phyloP scores from a whole-genome alignment of 1,140 invertebrate species.

The Caenorhabditis remanei region DNA sequence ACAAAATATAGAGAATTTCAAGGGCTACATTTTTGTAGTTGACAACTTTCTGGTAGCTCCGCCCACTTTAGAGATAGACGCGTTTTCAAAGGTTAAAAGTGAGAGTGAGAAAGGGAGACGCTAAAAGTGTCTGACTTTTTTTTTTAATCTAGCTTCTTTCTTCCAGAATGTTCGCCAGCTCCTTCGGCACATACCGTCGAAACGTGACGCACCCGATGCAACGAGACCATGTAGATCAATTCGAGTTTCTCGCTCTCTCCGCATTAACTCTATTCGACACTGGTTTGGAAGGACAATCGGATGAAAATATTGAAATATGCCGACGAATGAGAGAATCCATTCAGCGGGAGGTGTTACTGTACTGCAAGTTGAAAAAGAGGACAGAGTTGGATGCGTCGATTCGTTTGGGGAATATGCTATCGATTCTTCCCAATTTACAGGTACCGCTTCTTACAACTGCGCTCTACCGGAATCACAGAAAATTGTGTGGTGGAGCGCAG shows the following conservation, averaged over 20 bases:
- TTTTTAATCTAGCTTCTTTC: no score
- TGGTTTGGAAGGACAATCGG: conserved; percentile 11
- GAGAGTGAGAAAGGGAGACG: no score
- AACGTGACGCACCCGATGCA: neutral
- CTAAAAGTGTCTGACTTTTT: no score
- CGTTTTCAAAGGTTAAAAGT: no score
- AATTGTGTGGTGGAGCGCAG: no score
- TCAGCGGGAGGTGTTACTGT: neutral
- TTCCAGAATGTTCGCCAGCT: conserved; percentile 31
- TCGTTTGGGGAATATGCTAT: neutral
- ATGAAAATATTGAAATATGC: neutral
- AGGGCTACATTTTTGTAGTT: no score
- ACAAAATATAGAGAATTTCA: no score
- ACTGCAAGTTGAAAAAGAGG: neutral
- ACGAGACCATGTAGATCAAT: neutral
- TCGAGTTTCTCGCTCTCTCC: neutral
- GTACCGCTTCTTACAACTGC: neutral
- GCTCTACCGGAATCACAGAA: neutral
- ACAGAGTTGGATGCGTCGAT: conserved; percentile 12
- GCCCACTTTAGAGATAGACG: no score
- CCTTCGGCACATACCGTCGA: neutral
- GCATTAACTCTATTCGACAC: conserved; percentile 14
- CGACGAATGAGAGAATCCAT: neutral
- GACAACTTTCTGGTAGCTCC: no score
- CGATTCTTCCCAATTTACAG: conserved; percentile 6